Evolutionary conservation across 2,888 invertebrate genomes (phyloP), one percentile per base, ranked within the genome.

Genomic region (Archaeoteleia sp.): DNA sequence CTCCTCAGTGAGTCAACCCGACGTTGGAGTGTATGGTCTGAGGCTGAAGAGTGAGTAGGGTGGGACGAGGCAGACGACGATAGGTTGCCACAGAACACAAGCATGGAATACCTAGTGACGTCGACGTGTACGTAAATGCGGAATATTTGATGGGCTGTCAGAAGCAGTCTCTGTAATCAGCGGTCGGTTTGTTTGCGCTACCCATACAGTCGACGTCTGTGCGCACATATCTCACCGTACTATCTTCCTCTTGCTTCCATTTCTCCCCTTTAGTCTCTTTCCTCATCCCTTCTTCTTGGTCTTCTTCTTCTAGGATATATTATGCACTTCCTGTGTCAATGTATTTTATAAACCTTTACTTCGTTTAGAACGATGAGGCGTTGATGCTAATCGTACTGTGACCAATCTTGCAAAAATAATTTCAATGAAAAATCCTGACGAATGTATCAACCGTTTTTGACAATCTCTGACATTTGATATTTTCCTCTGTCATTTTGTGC

Each of bases 91-190:
- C 55, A 51, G 75, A 81, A 79, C 80, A 78, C 78, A 78, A 78
- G 76, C 79, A 71, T 71, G 75, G 79, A 82, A 81, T 81, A 80
- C 78, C 77, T 75, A 74, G 82, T 79, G 79, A 80, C 81, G 81
- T 80, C 78, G 79, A 73, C 78, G 81, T 80, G 78, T 78, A 82
- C 82, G 82, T 82, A 83, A 82, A 82, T 78, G 81, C 79, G 78
- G 82, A 82, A 83, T 83, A 82, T 83, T 82, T 83, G 82, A 83
- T 82, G 79, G 81, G 78, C 82, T 82, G 83, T 83, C 83, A 83
- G 81, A 80, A 80, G 82, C 83, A 83, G 83, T 80, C 82, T 82
- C 79, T 79, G 82, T 82, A 82, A 82, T 83, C 83, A 82, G 82
- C 80, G 82, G 82, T 81, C 77, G 82, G 82, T 82, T 83, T 82